Evolutionary conservation across 2,797 vertebrate species (phyloP), one percentile per base, ranked within the genome.

Genomic region (Melanitta fusca): DNA sequence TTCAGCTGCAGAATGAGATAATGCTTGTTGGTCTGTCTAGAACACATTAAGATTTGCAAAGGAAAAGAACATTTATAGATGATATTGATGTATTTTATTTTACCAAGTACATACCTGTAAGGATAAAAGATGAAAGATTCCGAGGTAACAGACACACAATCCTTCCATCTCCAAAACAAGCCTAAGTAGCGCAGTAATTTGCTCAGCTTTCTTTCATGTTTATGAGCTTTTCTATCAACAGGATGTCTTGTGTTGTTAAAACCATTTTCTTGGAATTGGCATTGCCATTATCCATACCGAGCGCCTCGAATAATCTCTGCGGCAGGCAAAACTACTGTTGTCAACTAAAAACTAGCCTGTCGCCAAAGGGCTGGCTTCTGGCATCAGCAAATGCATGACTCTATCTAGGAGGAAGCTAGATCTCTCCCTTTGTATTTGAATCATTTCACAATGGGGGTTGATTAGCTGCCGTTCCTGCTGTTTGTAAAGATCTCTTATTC

Each of bases 171-270:
- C 60, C 70, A 53, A 92, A 89, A 53, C 38, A 82, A 72, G 65
- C 49, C 49, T 74, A 75, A 88, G 32, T 36, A 83, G 25, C 53
- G 74, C 34, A 85, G 45, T 88, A 79, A 81, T 95, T 88, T 94
- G 62, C 62, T 79, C 70, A 61, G 36, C 41, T 53, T 18, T 69
- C 58, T 79, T 79, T 88, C 58, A 47, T 60, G 39, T 51, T 88
- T 92, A 90, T 39, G 77, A 83, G 70, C 27, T 91, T 93, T 91
- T 51, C 73, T 91, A 8, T 69, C 77, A 88, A 70, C 54, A 86
- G 49, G 27, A 78, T 79, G 24, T 75, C 80, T 95, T 0, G 2
- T 80, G 28, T 60, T 90, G 66, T 84, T 91, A 72, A 82, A 94
- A 81, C 58, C 38, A 56, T 65, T 90, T 95, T 85, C 57, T 89